Base-by-base conservation (phyloP, 2,113 vertebrate species). In the Dasypus novemcinctus region DNA sequence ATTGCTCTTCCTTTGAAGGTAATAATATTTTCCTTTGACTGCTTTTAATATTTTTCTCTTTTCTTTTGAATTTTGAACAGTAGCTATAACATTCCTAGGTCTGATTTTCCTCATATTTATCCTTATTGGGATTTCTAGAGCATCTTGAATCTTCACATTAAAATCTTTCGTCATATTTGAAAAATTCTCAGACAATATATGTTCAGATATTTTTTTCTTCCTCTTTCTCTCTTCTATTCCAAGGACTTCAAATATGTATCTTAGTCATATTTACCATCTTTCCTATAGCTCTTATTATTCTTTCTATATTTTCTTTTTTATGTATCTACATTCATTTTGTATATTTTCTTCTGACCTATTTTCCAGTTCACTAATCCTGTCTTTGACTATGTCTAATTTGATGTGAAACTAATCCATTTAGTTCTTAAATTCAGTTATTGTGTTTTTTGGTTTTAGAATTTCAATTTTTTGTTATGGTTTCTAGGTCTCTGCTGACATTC, bases 381-480 rank as follows among this genome's bases (percentile, higher is more conserved):
- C 9, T 38, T 93, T 87, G 20, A 15, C 12, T 36, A 27, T 90
- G 13, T 92, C 21, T 93, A 54, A 95, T 74, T 46, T 90, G 13
- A 17, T 85, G 5, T 63, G 83, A 66, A 38, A 71, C 12, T 27
- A 20, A 69, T 52, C 41, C 54, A 20, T 81, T 91, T 89, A 72
- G 57, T 91, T 96, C 21, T 85, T 92, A 81, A 84, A 31, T 52
- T 81, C 80, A 81, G n/a, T 84, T 76, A 31, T 64, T 64, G 15
- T 57, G 11, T 63, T 81, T 92, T 93, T 83, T n/a, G 63, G 33
- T 64, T 64, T 93, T 91, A 76, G 54, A 52, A 36, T 69, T 95
- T 90, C 81, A 4, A 36, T 78, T 57, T 85, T 92, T 33, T 75
- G 23, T 66, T 92, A 14, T 46, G 4, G 20, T 81, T 93, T 82